Conservation (phyloP, 2,797 vertebrate genomes). For the Chelon auratus region DNA sequence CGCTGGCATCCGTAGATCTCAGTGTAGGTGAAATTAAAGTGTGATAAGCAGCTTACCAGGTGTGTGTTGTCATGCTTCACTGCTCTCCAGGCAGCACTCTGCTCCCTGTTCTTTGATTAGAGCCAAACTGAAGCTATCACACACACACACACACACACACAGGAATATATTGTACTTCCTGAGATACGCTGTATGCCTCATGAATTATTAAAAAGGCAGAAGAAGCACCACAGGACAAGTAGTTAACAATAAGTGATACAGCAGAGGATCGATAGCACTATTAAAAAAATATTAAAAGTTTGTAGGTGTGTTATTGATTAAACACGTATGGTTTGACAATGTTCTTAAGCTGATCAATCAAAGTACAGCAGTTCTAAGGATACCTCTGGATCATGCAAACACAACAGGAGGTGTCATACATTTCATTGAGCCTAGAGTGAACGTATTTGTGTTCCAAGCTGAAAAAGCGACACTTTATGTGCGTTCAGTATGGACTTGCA, state of each 20-base stretch:
- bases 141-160: conserved; percentile 20
- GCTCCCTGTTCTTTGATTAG: conserved; percentile 76
- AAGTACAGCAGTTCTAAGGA: conserved; percentile 24
- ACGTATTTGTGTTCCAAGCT: conserved; percentile 50
- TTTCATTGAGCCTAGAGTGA: conserved; percentile 53
- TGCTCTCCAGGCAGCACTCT: conserved; percentile 76
- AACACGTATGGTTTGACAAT: conserved; percentile 29
- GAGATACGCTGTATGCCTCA: conserved; percentile 45
- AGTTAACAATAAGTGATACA: conserved; percentile 63
- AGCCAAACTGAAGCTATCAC: conserved; percentile 35
- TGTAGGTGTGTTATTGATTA: conserved; percentile 58
- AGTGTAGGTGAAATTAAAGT: conserved; percentile 82
- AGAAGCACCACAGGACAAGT: conserved; percentile 47
- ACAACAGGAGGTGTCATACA: conserved; percentile 34
- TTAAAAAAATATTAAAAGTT: conserved; percentile 64
- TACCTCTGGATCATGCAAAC: conserved; percentile 50
- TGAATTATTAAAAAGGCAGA: conserved; percentile 74
- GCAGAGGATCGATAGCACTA: conserved; percentile 51
- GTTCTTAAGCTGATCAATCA: conserved; percentile 32
- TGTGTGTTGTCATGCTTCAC: conserved; percentile 80
- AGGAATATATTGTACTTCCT: conserved; percentile 29
- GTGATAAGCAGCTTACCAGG: conserved; percentile 85
- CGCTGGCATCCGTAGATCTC: conserved; percentile 66
- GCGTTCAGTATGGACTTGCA: conserved; percentile 19
- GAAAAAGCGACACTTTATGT: conserved; percentile 39